Percentiles rank a stretch among this genome's conserved stretches.
These are phyloP conservation scores for Trachymyrmex septentrionalis DNA, from an alignment of 1,140 invertebrate genomes.

Conservation along the genomic window DNA sequence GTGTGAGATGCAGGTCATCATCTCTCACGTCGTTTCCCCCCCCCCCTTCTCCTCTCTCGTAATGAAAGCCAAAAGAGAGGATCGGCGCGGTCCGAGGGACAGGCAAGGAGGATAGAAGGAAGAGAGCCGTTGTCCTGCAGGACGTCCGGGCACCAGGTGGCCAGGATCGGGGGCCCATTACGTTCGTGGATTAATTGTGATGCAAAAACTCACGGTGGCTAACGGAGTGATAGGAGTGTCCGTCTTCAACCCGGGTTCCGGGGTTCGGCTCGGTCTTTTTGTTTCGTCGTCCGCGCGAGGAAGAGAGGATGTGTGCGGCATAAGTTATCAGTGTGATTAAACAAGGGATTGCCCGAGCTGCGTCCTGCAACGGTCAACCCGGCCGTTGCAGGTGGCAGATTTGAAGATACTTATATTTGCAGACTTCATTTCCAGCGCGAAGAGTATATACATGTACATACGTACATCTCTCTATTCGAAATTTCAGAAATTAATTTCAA, in stretches of 20 bases:
- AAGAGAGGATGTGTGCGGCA: slow-evolving; percentile 59
- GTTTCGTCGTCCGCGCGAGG: slow-evolving; percentile 47
- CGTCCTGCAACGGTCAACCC: slow-evolving; percentile 63
- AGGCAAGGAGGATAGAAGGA: slow-evolving; percentile 35
- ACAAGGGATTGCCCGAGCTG: slow-evolving; percentile 69
- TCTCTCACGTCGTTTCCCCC: slow-evolving; percentile 67
- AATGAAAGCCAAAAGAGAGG: slow-evolving; percentile 74
- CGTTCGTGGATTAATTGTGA: slow-evolving; percentile 81
- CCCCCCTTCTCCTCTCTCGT: slow-evolving; percentile 30
- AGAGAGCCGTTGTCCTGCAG: slow-evolving; percentile 78
- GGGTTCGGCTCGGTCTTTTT: slow-evolving; percentile 67
- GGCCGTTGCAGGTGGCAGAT: slow-evolving; percentile 23
- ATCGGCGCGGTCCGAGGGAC: slow-evolving; percentile 51
- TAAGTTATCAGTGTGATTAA: slow-evolving; percentile 77
- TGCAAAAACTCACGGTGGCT: slow-evolving; percentile 81
- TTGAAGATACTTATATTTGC: not conserved
- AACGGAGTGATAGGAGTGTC: slow-evolving; percentile 78
- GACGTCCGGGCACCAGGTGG: slow-evolving; percentile 80
- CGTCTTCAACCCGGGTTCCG: slow-evolving; percentile 72
- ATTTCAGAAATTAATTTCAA: not conserved
- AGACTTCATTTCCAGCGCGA: not conserved
- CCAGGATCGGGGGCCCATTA: slow-evolving; percentile 76
- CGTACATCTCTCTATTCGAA: not conserved
- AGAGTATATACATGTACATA: not conserved
- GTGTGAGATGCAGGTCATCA: slow-evolving; percentile 75